These are phyloP conservation scores for Therioaphis trifolii DNA, from an alignment of 2,888 invertebrate genomes.

Conservation along the genomic window DNA sequence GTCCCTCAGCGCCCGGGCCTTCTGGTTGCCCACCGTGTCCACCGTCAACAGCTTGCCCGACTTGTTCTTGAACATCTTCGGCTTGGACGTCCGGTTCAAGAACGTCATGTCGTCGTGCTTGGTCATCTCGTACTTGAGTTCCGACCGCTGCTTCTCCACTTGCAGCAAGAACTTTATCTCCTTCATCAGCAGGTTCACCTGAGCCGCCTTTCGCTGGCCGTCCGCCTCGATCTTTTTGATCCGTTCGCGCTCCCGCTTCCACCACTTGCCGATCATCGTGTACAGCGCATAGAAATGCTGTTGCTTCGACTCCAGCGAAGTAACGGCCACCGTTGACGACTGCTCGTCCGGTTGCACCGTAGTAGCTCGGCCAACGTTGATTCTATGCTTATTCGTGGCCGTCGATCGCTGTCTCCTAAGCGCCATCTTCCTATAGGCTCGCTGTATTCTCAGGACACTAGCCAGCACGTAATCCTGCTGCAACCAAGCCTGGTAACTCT, in stretches of 20 bases:
- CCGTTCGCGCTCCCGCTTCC: constrained; percentile 74
- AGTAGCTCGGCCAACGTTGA: not conserved
- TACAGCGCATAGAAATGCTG: constrained; percentile 44
- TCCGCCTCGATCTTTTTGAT: constrained; percentile 75
- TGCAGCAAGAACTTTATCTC: constrained; percentile 78
- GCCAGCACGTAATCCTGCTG: not conserved
- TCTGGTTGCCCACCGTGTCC: constrained; percentile 84
- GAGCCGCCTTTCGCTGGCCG: constrained; percentile 76
- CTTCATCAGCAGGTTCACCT: constrained; percentile 78
- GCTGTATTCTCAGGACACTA: constrained; percentile 24
- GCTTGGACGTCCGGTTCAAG: constrained; percentile 77
- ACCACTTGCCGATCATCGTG: constrained; percentile 78
- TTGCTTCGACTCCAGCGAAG: constrained; percentile 32
- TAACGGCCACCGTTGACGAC: not conserved
- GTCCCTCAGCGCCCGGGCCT: constrained; percentile 79
- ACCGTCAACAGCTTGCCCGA: constrained; percentile 79
- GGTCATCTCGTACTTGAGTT: constrained; percentile 70
- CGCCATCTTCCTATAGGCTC: constrained; percentile 3
- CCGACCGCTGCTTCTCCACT: constrained; percentile 77
- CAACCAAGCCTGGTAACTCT: constrained; percentile 71
- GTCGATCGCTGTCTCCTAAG: not conserved
- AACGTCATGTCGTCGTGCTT: constrained; percentile 67
- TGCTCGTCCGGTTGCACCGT: not conserved
- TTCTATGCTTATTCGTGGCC: not conserved
- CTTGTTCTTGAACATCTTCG: constrained; percentile 81